Evolutionary conservation across 2,797 vertebrate species (phyloP).

Genomic region (Diglossa cyanea): DNA sequence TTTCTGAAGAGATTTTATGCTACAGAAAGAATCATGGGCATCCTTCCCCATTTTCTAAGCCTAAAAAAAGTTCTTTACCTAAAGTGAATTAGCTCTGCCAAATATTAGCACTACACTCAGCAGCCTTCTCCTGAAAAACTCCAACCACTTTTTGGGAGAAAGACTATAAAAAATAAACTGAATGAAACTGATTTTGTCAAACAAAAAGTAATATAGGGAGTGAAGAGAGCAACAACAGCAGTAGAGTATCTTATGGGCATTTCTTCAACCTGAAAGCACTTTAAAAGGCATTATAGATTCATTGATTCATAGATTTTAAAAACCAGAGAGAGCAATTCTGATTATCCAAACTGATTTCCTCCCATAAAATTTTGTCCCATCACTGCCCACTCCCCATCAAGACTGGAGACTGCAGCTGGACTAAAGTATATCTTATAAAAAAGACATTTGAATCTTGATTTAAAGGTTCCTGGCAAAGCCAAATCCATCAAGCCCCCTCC

Average conservation of each 20-base stretch:
- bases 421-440: neutral
- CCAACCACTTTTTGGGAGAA: neutral
- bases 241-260: neutral
- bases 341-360: slow-evolving; percentile 30
- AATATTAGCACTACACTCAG: neutral
- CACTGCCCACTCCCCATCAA: neutral
- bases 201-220: neutral
- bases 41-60: neutral
- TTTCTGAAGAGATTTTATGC: neutral
- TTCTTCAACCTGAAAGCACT: slow-evolving; percentile 5
- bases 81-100: neutral
- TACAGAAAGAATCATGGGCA: neutral
- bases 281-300: slow-evolving; percentile 33
- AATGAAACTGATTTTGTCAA: neutral
- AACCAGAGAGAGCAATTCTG: slow-evolving; percentile 31
- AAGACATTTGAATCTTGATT: neutral
- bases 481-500: neutral
- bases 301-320: slow-evolving; percentile 40
- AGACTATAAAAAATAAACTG: neutral
- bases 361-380: neutral
- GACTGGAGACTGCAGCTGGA: neutral
- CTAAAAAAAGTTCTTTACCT: neutral
- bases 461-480: neutral
- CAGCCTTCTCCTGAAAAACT: neutral
- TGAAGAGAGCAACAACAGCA: neutral